Evolutionary conservation across 2,113 vertebrate genomes (phyloP), one percentile per base, ranked within the genome.

Genomic region (Dicaeum eximium): DNA sequence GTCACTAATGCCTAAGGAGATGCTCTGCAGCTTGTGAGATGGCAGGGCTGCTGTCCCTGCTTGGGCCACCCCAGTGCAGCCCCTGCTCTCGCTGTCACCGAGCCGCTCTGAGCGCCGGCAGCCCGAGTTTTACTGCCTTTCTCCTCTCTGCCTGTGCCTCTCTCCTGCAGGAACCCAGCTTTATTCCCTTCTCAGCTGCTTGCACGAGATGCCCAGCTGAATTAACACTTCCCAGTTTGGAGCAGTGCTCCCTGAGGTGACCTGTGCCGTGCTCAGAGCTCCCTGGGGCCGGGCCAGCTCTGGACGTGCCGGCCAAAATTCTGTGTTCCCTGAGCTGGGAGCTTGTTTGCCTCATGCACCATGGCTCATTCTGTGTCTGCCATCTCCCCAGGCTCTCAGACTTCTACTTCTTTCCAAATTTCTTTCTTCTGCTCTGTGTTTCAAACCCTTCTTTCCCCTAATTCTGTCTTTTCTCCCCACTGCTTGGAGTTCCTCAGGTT

Each of bases 71-170:
- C 1, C 14, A 23, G 47, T 60, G 1, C 80, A 11, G 64, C 91
- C 75, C 11, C 0, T 40, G 75, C 73, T 72, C 53, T 85, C 75
- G 70, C 91, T 65, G 65, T 17, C 70, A 0, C 10, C 7, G 35
- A 56, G 56, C 74, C 21, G 9, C 57, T 19, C 57, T 16, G 13
- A 47, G 83, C 23, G 2, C 11, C 13, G 40, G 3, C 67, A 67
- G 86, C 56, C 53, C 22, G 0, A 1, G n/a, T 9, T 71, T 44
- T 33, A 48, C 0, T 3, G 42, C 47, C 1, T 25, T 9, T 4
- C 81, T 25, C 2, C 16, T 11, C 57, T 27, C 51, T 53, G 3
- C 1, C 79, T 15, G 11, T 11, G 3, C 5, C 58, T 56, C 13
- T 45, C 37, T 33, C 20, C 18, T 11, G 0, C 6, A 24, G 42